A percentile compares a stretch with the other conserved stretches of the same genome.
Conservation (phyloP, 2,113 vertebrate species). For the Martes martes region DNA sequence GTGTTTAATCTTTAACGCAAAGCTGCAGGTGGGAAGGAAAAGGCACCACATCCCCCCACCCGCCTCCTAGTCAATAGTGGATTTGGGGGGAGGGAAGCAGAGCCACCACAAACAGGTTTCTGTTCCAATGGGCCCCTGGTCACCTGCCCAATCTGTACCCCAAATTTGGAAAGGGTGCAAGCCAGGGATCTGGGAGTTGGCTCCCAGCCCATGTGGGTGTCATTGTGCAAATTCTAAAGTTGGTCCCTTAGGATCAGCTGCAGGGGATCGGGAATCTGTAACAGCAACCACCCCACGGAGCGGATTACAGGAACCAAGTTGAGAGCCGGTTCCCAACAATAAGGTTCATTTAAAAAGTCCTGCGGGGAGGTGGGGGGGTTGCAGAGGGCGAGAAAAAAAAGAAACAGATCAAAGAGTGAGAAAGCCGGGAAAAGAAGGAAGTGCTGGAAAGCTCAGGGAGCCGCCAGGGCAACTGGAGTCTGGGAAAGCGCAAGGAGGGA, state of each 20-base stretch:
- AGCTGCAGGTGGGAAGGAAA: constrained; percentile 60
- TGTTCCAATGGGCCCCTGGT: background rate
- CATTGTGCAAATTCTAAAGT: constrained; percentile 67
- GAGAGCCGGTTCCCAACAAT: constrained; percentile 69
- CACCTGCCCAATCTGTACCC: constrained; percentile 41
- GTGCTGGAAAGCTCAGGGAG: background rate
- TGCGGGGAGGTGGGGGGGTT: background rate
- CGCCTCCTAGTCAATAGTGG: background rate
- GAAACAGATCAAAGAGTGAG: constrained; percentile 67
- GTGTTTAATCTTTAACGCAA: constrained; percentile 71
- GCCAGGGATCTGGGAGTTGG: background rate
- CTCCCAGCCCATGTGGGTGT: constrained; percentile 57
- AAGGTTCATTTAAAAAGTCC: constrained; percentile 74
- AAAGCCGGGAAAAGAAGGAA: background rate
- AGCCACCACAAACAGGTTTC: background rate
- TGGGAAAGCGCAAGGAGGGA: background rate
- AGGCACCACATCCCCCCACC: background rate
- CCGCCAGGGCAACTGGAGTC: background rate
- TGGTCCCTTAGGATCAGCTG: constrained; percentile 63
- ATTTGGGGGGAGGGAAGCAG: background rate
- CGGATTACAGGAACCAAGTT: constrained; percentile 69
- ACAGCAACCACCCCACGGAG: constrained; percentile 62
- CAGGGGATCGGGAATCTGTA: constrained; percentile 42
- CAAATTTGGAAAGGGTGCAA: constrained; percentile 29
- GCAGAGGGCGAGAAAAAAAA: background rate